These are phyloP conservation scores for Salminus brasiliensis DNA, from an alignment of 2,113 vertebrate species.

Conservation along the genomic window DNA sequence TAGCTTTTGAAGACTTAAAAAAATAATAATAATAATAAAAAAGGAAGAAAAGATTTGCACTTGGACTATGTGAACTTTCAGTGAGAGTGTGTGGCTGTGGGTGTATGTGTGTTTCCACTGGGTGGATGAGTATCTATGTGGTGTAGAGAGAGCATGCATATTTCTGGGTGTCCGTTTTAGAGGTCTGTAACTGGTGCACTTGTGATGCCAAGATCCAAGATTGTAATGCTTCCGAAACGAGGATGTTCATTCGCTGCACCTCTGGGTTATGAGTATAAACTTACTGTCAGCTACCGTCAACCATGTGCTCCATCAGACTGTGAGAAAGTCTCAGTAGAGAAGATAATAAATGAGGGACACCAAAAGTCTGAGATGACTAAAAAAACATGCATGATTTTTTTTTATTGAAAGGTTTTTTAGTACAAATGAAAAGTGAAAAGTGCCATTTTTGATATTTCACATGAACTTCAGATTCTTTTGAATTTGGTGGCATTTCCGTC, in stretches of 20 bases:
- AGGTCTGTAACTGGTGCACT: slow-evolving; percentile 34
- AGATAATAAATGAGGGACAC: background rate
- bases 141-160: slow-evolving; percentile 43
- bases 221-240: slow-evolving; percentile 19
- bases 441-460: no score
- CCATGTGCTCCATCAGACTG: background rate
- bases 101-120: slow-evolving; percentile 5
- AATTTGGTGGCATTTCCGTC: no score
- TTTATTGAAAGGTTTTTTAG: background rate
- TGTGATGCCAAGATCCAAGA: slow-evolving; percentile 18
- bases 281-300: background rate
- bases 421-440: no score
- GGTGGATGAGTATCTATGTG: slow-evolving; percentile 12
- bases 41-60: slow-evolving; percentile 10
- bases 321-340: background rate
- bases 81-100: background rate
- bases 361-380: background rate
- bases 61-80: slow-evolving; percentile 27
- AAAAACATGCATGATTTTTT: no score
- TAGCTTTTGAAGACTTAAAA: slow-evolving; percentile 27
- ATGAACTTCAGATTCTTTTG: no score
- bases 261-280: slow-evolving; percentile 4
- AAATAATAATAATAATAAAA: background rate
- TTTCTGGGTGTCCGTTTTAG: slow-evolving; percentile 12
- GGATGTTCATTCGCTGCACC: slow-evolving; percentile 6